Evolutionary conservation across 2,113 vertebrate species (phyloP), one percentile per base, ranked within the genome.

Genomic region (Semnopithecus entellus): DNA sequence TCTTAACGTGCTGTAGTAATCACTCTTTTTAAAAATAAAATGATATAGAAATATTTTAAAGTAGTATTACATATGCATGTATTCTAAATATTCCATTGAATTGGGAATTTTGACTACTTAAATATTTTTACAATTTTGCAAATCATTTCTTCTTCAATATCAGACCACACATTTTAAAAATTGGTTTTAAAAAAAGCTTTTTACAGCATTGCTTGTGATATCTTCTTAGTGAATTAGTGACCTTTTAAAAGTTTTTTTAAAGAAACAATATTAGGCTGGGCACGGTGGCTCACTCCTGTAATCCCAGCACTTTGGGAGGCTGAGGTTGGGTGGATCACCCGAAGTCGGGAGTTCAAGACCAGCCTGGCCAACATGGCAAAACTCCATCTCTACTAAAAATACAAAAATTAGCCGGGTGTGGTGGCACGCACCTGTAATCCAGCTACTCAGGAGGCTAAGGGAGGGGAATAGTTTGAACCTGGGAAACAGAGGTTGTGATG

Each of bases 1-100:
- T 55, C 25, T 59, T 88, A 40, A 84, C 35, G 91, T 11, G 66
- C 8, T 38, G 61, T 80, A 80, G 23, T 75, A 70, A 79, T 79
- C 13, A 76, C 88, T 82, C 82, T 87, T 97, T 94, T 76, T 17
- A 87, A 97, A 86, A 85, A 78, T 78, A 48, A 90, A 66, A n/a
- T 91, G 48, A 75, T 48, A 86, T 80, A 6, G 48, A 79, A 85
- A 80, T 48, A 45, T 45, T 92, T 82, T 38, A 55, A 70, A 76
- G 64, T 85, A 73, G 79, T 93, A 73, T 79, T 55, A 11, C 75
- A 27, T 95, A 48, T 84, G 11, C 7, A 35, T 91, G 30, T 68
- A 76, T 95, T 82, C 18, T 84, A 79, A 92, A 55, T 87, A 95
- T n/a, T 64, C 4, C 22, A 59, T 82, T 82, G 22, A 16, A 45